Base-by-base conservation (phyloP, 2,113 vertebrate genomes). In the Paradoxurus hermaphroditus region DNA sequence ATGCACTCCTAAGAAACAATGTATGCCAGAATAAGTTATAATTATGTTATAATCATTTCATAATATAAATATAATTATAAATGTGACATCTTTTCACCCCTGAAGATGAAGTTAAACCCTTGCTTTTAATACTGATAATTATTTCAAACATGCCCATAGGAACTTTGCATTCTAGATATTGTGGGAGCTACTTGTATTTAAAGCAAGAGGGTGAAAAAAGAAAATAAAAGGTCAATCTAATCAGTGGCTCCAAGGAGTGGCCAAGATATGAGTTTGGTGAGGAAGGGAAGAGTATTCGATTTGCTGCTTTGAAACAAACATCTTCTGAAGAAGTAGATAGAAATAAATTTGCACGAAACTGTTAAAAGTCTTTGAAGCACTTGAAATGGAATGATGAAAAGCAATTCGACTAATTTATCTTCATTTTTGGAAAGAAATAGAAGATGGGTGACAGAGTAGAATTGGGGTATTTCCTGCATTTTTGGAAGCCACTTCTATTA, bases 331-430 rank as follows among this genome's bases (percentile, higher is more conserved):
- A 95, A 19, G 44, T 15, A 46, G 25, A 36, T 49, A 8, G 49
- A 87, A 87, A 96, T 62, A 84, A 39, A 86, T 93, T 85, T 68
- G 4, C 81, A 67, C 4, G n/a, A 67, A 86, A 87, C 53, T 88
- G 14, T 63, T 12, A 86, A 82, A 25, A 65, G 34, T 34, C 53
- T 79, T 1, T 51, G 62, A 62, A 91, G 19, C 13, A 41, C 93
- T 86, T 86, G 62, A 92, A 73, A 89, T 23, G 90, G 70, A 94
- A 89, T 46, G 93, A 79, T 79, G 36, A 81, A 86, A 94, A 94
- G 27, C 63, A 67, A 72, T 51, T 88, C 53, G 79, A 65, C 18
- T 72, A 89, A 91, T 31, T 68, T 31, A 49, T 86, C 77, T 78
- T 83, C 31, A n/a, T 86, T 90, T 91, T 63, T 36, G 63, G 34